A percentile compares a stretch with the other conserved stretches of the same genome.
Conservation (phyloP, 2,797 vertebrate genomes). For the Rhynchonycteris naso region DNA sequence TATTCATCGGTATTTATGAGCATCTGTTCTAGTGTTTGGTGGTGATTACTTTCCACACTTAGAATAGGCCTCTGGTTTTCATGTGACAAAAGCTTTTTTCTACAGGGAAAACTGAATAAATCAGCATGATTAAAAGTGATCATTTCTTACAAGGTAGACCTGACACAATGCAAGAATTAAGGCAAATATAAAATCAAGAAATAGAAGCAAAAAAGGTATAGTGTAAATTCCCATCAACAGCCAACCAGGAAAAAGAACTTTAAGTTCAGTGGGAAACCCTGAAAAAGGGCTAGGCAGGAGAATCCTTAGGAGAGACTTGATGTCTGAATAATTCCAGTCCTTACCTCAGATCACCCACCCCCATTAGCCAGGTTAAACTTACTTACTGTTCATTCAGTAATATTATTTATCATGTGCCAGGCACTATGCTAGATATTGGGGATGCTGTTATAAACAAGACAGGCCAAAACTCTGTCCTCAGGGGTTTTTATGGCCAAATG, state of each 20-base stretch:
- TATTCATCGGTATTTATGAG: background rate
- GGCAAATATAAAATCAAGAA: background rate
- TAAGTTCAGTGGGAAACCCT: background rate
- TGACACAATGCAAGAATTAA: background rate
- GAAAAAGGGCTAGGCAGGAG: background rate
- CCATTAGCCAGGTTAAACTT: background rate
- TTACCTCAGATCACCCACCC: background rate
- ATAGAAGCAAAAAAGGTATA: background rate
- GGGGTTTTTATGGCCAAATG: background rate
- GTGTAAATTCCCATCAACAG: background rate
- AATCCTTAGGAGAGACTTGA: background rate
- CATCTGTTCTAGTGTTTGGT: background rate
- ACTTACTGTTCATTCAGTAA: background rate
- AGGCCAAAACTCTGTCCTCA: background rate
- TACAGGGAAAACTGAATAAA: background rate
- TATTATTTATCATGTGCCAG: accelerated
- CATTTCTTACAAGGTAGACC: background rate
- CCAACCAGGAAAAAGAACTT: background rate
- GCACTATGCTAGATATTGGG: background rate
- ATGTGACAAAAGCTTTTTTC: background rate
- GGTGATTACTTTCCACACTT: background rate
- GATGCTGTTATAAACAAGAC: background rate
- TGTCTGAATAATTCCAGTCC: background rate
- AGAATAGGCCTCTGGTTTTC: background rate
- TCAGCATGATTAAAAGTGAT: background rate